A percentile compares a stretch with the other conserved stretches of the same genome.
These are phyloP conservation scores for Gephyroberyx darwinii DNA, from an alignment of 2,797 vertebrate species.

Conservation along the genomic window DNA sequence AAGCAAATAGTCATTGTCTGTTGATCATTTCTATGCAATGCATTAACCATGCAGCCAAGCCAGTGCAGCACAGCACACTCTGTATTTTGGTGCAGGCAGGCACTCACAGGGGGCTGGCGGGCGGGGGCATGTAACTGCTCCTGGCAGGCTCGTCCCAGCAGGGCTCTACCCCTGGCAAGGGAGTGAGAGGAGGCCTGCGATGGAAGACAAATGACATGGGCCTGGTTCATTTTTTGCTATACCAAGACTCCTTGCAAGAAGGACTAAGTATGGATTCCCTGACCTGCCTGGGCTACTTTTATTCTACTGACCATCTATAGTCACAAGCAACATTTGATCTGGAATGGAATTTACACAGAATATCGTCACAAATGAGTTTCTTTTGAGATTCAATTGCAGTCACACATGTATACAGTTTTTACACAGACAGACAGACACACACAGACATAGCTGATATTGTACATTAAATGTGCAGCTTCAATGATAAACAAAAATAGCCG, in stretches of 20 bases:
- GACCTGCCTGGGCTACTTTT: conserved; percentile 49
- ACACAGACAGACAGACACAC: conserved; percentile 39
- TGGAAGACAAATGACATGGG: conserved; percentile 86
- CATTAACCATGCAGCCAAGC: conserved; percentile 83
- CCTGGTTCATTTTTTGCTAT: conserved; percentile 81
- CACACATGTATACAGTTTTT: conserved; percentile 65
- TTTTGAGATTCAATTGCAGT: conserved; percentile 62
- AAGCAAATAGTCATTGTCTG: conserved; percentile 52
- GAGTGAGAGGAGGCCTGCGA: conserved; percentile 89
- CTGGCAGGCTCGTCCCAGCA: conserved; percentile 89
- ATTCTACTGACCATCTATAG: conserved; percentile 43
- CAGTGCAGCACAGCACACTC: conserved; percentile 79
- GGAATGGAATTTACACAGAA: conserved; percentile 63
- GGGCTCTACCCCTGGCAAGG: conserved; percentile 89
- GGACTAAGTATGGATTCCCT: conserved; percentile 60
- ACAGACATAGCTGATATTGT: conserved; percentile 62
- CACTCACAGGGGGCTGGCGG: conserved; percentile 89
- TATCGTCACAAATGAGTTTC: conserved; percentile 57
- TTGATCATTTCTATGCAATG: conserved; percentile 72
- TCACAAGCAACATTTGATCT: conserved; percentile 63
- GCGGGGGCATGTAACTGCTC: conserved; percentile 88
- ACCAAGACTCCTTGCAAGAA: conserved; percentile 61
- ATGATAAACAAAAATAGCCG: conserved; percentile 55
- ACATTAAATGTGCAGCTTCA: conserved; percentile 68
- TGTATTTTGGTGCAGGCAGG: conserved; percentile 80